A percentile compares a stretch with the other conserved stretches of the same genome.
These are phyloP conservation scores for Gambusia yucatana DNA, from an alignment of 2,797 vertebrate genomes.

Conservation along the genomic window DNA sequence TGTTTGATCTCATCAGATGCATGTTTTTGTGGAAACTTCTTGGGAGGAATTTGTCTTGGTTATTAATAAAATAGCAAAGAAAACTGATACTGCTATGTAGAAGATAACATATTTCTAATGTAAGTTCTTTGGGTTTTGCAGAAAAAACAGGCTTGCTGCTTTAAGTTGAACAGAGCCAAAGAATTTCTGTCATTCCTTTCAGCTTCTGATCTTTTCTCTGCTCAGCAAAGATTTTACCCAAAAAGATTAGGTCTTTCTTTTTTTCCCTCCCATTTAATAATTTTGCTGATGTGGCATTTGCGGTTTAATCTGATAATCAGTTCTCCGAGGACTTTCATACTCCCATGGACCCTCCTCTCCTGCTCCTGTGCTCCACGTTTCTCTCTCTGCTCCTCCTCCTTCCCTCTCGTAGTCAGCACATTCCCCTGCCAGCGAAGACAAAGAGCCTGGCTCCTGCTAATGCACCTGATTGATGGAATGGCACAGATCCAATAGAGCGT, in stretches of 20 bases:
- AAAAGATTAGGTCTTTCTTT: constrained; percentile 54
- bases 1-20: background rate
- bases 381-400: background rate
- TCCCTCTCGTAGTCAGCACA: constrained; percentile 19
- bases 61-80: background rate
- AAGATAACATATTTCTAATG: background rate
- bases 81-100: background rate
- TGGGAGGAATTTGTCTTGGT: background rate
- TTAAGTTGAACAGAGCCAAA: background rate
- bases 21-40: background rate
- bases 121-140: background rate
- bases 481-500: constrained; percentile 37
- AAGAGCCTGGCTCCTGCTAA: constrained; percentile 33
- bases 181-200: constrained; percentile 28
- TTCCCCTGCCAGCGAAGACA: constrained; percentile 9
- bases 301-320: constrained; percentile 65
- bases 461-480: constrained; percentile 59
- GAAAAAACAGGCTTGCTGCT: background rate
- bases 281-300: constrained; percentile 65
- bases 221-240: constrained; percentile 45
- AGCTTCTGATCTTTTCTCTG: constrained; percentile 25
- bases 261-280: constrained; percentile 32
- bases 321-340: constrained; percentile 46
- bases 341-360: constrained; percentile 15
- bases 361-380: background rate